These are phyloP conservation scores for Plutella xylostella DNA, from an alignment of 2,888 invertebrate genomes.

Conservation along the genomic window DNA sequence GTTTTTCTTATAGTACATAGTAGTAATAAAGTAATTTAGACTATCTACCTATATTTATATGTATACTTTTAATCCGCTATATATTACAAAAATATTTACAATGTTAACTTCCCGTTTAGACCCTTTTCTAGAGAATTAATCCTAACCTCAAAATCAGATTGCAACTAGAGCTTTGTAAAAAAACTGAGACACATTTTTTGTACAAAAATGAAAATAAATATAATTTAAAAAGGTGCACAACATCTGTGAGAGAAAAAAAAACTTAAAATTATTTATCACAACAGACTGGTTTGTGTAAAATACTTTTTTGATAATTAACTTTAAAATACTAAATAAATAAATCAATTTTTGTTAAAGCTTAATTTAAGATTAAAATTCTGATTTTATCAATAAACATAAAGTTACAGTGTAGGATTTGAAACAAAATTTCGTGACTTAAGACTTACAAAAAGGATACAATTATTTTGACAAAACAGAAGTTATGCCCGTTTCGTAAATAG, in stretches of 20 bases:
- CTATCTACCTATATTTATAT: constrained; percentile 65
- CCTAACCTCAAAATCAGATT: constrained; percentile 23
- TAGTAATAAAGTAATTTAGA: constrained; percentile 62
- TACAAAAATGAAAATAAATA: constrained; percentile 34
- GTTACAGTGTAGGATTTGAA: constrained; percentile 3
- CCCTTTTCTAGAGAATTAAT: constrained; percentile 37
- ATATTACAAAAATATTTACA: constrained; percentile 68
- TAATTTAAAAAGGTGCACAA: constrained; percentile 17
- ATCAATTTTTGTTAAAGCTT: constrained; percentile 50
- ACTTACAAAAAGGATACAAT: background rate
- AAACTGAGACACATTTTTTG: constrained; percentile 34
- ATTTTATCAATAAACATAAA: background rate
- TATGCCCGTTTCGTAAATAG: background rate
- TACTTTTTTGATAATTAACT: constrained; percentile 27
- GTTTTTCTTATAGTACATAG: constrained; percentile 62
- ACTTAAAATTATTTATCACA: constrained; percentile 63
- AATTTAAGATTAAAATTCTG: constrained; percentile 19
- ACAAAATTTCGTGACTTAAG: constrained; percentile 6
- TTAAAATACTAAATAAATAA: constrained; percentile 52
- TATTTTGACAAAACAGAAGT: background rate
- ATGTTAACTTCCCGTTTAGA: constrained; percentile 52
- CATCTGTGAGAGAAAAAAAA: constrained; percentile 30
- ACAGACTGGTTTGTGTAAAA: constrained; percentile 55
- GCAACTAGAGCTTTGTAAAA: constrained; percentile 27
- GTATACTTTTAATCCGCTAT: constrained; percentile 56